phyloP scores from a whole-genome alignment of 2,888 invertebrate genomes.

The Hipparchia semele region DNA sequence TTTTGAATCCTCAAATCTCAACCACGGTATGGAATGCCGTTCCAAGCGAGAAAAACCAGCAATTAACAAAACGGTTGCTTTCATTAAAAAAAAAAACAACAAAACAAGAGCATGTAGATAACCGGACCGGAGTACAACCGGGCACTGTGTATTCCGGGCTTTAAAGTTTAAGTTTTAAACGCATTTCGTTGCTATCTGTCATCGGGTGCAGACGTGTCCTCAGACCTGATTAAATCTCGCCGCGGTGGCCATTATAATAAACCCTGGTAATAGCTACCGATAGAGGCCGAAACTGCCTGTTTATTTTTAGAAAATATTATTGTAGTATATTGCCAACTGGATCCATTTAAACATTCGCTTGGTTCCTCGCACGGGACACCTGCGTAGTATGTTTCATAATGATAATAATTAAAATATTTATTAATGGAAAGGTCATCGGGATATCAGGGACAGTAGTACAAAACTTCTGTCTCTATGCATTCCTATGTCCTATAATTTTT shows the following conservation, averaged over 20 bases:
- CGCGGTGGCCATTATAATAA: slow-evolving; percentile 72
- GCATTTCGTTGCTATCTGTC: slow-evolving; percentile 76
- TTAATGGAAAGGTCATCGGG: neutral
- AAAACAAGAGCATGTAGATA: neutral
- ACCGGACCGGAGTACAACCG: neutral
- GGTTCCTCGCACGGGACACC: slow-evolving; percentile 8
- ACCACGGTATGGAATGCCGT: too few species aligned
- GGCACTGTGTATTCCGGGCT: neutral
- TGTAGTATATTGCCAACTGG: neutral
- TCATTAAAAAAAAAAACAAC: too few species aligned
- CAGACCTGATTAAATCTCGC: slow-evolving; percentile 68
- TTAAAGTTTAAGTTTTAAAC: slow-evolving; percentile 64
- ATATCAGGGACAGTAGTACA: neutral
- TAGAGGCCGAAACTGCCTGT: slow-evolving; percentile 27
- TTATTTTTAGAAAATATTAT: slow-evolving; percentile 29
- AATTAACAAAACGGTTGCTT: too few species aligned
- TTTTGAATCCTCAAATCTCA: too few species aligned
- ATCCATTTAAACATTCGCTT: slow-evolving; percentile 6
- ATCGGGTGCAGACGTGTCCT: slow-evolving; percentile 65
- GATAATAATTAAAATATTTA: neutral
- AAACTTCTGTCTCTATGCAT: neutral
- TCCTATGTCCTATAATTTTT: neutral
- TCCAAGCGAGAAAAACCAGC: too few species aligned
- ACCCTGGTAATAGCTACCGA: slow-evolving; percentile 61
- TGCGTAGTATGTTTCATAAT: neutral